Evolutionary conservation across 2,113 vertebrate species (phyloP), one percentile per base, ranked within the genome.

Genomic region (Tragelaphus strepsiceros): DNA sequence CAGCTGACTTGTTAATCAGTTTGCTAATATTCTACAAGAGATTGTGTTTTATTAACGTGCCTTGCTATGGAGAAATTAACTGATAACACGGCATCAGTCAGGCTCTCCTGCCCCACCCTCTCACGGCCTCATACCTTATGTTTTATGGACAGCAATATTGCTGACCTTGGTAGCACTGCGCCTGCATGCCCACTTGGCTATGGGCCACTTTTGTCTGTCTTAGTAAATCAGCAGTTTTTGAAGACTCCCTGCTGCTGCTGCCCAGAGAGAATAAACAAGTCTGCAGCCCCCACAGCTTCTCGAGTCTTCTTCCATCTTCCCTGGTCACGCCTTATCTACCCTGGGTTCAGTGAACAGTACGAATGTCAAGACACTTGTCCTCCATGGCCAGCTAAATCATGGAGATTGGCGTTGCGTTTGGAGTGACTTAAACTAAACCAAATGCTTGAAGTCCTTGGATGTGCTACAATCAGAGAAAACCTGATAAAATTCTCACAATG

Each of bases 1-100:
- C 56, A 97, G 88, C 93, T 53, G 3, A 83, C 53, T 77, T 96
- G 54, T 95, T 98, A 96, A 97, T 97, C 96, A 84, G 59, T 95
- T 97, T 77, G 84, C 91, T 98, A 93, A 97, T 98, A 98, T 98
- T 87, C 83, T 95, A 71, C 30, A 89, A 81, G 24, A 98, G 15
- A 97, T 30, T 97, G 93, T 15, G 93, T 97, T 97, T 96, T 94
- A 95, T 98, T 97, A 97, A 67, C 43, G 95, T 98, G 83, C 77
- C 54, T 98, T 85, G n/a, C 35, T 24, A 39, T 74, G 67, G 67
- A 39, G 67, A 74, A 39, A 22, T 74, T 74, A 39, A 74, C 67
- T 39, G 35, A 39, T 19, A 74, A 74, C 67, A 39, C 0, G 0
- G 21, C 2, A 0, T 39, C 67, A 39, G 67, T 39, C 21, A 74